Evolutionary conservation across 2,113 vertebrate genomes (phyloP).

Genomic region (Carlito syrichta): DNA sequence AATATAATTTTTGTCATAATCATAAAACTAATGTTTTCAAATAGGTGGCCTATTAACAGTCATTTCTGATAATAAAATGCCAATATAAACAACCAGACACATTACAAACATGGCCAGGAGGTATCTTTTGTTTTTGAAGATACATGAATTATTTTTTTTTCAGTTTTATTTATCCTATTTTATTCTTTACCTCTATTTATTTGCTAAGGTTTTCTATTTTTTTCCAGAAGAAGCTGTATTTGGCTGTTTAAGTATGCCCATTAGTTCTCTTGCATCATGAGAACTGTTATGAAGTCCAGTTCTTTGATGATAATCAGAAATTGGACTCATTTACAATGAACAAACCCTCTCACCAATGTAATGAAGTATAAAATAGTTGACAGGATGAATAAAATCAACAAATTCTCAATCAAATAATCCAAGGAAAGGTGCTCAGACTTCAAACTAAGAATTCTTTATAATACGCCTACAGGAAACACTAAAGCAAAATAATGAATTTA

Average conservation of each 20-base stretch:
- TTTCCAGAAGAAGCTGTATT: no score
- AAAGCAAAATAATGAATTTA: background rate
- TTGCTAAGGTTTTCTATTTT: no score
- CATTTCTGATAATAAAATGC: background rate
- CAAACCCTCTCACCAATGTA: background rate
- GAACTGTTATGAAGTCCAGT: background rate
- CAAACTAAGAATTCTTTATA: conserved; percentile 19
- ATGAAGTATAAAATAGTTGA: background rate
- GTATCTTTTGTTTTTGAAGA: background rate
- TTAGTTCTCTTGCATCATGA: background rate
- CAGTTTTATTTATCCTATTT: no score
- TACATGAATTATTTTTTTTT: background rate
- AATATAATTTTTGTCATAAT: background rate
- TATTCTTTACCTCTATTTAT: no score
- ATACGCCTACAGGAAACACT: background rate
- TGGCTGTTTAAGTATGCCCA: no score
- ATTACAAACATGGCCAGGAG: background rate
- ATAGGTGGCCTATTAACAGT: background rate
- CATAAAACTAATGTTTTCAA: background rate
- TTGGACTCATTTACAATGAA: background rate
- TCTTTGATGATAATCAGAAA: background rate
- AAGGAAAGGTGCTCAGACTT: background rate
- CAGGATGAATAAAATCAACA: background rate
- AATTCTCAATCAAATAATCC: background rate
- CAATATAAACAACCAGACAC: background rate